Base-by-base conservation (phyloP, 2,888 invertebrate genomes). In the Catotricha subobsoleta region DNA sequence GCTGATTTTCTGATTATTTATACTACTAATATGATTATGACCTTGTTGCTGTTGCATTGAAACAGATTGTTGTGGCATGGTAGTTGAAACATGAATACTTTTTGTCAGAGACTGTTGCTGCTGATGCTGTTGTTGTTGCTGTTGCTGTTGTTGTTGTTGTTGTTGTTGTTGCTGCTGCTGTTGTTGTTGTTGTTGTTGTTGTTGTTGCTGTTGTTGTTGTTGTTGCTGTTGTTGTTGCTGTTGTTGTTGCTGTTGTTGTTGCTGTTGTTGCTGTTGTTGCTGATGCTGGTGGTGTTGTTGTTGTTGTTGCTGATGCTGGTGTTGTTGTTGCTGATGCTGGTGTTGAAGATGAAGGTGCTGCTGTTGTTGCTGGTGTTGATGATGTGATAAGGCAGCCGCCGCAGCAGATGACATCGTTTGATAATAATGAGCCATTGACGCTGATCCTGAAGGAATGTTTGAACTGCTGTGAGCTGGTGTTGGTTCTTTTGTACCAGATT, bases 371-470 rank as follows among this genome's bases (percentile, higher is more conserved):
- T 15, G 31, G 2, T 31, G 15, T 3, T 31, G 31, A 3, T 31
- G 31, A 3, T 31, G 31, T 10, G n/a, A n/a, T n/a, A n/a, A n/a
- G n/a, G n/a, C n/a, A n/a, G n/a, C n/a, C n/a, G n/a, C n/a, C n/a
- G n/a, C n/a, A n/a, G n/a, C n/a, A n/a, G n/a, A n/a, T n/a, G n/a
- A n/a, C n/a, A n/a, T n/a, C n/a, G n/a, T n/a, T n/a, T n/a, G n/a
- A n/a, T n/a, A n/a, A n/a, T n/a, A n/a, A n/a, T n/a, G n/a, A n/a
- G n/a, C n/a, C n/a, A n/a, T n/a, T n/a, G n/a, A n/a, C n/a, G 33
- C 33, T 19, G 34, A 21, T 20, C 20, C 20, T 20, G 34, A 20
- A n/a, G 34, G 34, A 34, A 34, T 34, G 34, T 34, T 20, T 21
- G 34, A 34, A 20, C 20, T 20, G n/a, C 34, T 34, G 13, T 34